Conservation (phyloP, 1,140 invertebrate species). For the Trachelipus rathkii region DNA sequence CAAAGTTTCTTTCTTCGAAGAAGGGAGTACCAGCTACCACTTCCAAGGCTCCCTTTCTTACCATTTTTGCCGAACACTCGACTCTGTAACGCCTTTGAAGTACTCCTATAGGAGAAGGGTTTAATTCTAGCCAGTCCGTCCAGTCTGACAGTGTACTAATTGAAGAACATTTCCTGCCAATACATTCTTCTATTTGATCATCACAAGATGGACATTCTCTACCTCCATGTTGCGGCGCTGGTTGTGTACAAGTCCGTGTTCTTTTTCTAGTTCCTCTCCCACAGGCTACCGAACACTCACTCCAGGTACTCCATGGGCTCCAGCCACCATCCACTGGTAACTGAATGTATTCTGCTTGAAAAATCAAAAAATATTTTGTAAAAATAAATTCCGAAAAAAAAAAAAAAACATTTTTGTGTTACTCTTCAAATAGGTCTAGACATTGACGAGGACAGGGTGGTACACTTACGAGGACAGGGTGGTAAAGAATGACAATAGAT, state of each 20-base stretch:
- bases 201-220: slow-evolving; percentile 64
- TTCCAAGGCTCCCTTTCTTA: slow-evolving; percentile 58
- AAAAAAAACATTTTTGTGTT: background rate
- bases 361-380: background rate
- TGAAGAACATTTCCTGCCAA: slow-evolving; percentile 63
- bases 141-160: slow-evolving; percentile 63
- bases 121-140: slow-evolving; percentile 68
- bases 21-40: slow-evolving; percentile 55
- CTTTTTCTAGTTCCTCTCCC: slow-evolving; percentile 54
- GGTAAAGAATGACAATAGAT: slow-evolving; percentile 71
- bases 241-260: slow-evolving; percentile 50
- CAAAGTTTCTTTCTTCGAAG: slow-evolving; percentile 73
- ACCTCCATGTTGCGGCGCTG: slow-evolving; percentile 55
- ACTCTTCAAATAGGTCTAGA: background rate
- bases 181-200: slow-evolving; percentile 62
- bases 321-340: slow-evolving; percentile 65
- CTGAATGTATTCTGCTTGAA: slow-evolving; percentile 16
- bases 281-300: slow-evolving; percentile 54
- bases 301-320: slow-evolving; percentile 70
- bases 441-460: slow-evolving; percentile 69
- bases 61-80: slow-evolving; percentile 68
- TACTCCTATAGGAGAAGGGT: slow-evolving; percentile 56
- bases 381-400: background rate
- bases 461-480: slow-evolving; percentile 66
- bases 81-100: slow-evolving; percentile 71